These are phyloP conservation scores for Lutraria rhynchaena DNA, from an alignment of 1,140 invertebrate species.

Conservation along the genomic window DNA sequence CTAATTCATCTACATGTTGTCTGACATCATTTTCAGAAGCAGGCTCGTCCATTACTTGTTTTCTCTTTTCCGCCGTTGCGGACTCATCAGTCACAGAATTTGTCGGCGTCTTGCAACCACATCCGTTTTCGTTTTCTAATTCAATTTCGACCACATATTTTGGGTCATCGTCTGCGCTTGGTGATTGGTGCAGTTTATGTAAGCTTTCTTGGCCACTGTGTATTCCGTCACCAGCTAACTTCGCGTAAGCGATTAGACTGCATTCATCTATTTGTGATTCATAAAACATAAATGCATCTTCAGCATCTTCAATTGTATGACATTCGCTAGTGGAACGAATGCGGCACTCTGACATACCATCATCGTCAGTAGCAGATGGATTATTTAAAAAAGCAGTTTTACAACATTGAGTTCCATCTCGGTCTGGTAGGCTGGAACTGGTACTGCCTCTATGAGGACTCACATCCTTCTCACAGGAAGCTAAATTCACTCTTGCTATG, in stretches of 20 bases:
- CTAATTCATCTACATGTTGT: background rate
- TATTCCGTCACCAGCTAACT: slow-evolving; percentile 19
- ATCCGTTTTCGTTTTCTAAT: too few species aligned
- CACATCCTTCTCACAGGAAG: slow-evolving; percentile 16
- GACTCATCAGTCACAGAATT: slow-evolving; percentile 5
- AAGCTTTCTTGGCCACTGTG: background rate
- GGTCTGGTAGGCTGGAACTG: background rate
- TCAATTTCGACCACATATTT: too few species aligned
- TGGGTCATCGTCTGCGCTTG: background rate
- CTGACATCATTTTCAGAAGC: background rate
- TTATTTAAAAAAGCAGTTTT: background rate
- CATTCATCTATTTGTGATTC: slow-evolving; percentile 11
- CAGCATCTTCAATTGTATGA: background rate
- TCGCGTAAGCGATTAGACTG: slow-evolving; percentile 10
- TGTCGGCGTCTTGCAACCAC: slow-evolving; percentile 1
- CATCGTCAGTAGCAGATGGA: background rate
- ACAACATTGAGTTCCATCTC: background rate
- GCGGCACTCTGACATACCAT: background rate
- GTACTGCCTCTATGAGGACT: background rate
- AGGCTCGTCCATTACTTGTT: background rate
- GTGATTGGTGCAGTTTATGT: background rate
- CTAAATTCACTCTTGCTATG: slow-evolving; percentile 5
- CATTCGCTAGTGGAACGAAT: too few species aligned
- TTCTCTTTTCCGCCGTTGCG: background rate
- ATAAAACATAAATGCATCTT: slow-evolving; percentile 13